Evolutionary conservation across 2,888 invertebrate genomes (phyloP), one percentile per base, ranked within the genome.

Genomic region (Lacanobia wlatinum): DNA sequence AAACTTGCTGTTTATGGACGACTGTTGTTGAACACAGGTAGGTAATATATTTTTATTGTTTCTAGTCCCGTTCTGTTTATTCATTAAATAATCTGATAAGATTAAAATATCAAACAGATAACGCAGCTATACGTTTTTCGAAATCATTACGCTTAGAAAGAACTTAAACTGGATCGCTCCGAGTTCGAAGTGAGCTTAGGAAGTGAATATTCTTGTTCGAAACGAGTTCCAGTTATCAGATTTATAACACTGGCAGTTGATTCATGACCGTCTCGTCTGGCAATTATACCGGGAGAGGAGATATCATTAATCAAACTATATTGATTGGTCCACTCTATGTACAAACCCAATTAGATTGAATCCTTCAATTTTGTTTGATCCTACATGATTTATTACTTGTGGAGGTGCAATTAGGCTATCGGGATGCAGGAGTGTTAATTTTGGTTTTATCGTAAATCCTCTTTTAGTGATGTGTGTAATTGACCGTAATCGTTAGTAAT

Each of bases 241-340:
- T 94, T 93, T 94, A 95, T 93, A 92, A 94, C 91, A 91, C 91
- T 88, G 90, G 87, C 92, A 88, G 90, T 95, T 96, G 96, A 95
- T 95, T 95, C 95, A 95, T 94, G 93, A 94, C 90, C 88, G 91
- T 92, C 92, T 89, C 90, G 89, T 87, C 92, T 92, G 90, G 95
- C 95, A 96, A 95, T 95, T 95, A 95, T 93, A 93, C 89, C 90
- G 90, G 91, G 93, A 91, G 91, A 89, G 89, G 86, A 90, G 91
- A 93, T 94, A 93, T 92, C 94, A 96, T 96, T 95, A 96, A 96
- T 96, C 96, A 96, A 92, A 90, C 86, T 88, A 92, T 94, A 95
- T 95, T 94, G 96, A 95, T 96, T 95, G 95, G 91, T 92, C 88
- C 89, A 90, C 90, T 90, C 90, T 92, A 91, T 92, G 92, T 93